These are phyloP conservation scores for Conger conger DNA, from an alignment of 2,113 vertebrate genomes.

Conservation along the genomic window DNA sequence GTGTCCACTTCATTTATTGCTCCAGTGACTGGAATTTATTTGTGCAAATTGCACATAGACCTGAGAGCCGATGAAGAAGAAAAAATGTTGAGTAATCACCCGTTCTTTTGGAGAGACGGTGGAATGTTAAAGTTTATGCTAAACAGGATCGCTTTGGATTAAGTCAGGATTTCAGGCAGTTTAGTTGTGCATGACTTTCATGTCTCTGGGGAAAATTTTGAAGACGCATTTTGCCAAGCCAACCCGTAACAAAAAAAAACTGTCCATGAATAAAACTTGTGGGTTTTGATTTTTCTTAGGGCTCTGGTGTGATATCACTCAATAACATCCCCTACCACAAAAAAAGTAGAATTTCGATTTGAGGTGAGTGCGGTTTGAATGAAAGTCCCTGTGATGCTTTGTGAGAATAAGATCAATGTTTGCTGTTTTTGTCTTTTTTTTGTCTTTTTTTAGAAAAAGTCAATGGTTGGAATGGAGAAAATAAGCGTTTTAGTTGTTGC, in stretches of 20 bases:
- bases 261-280: neutral
- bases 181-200: constrained; percentile 8
- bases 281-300: neutral
- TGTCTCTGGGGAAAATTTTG: neutral
- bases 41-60: neutral
- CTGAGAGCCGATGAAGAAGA: neutral
- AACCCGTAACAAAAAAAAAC: neutral
- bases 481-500: too few species aligned
- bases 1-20: neutral
- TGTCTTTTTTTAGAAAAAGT: too few species aligned
- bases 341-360: neutral
- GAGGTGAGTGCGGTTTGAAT: neutral
- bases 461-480: too few species aligned
- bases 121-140: constrained; percentile 3
- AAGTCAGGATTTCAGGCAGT: constrained; percentile 5
- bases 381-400: neutral
- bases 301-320: constrained; percentile 2
- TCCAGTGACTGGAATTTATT: constrained; percentile 1
- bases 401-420: too few species aligned
- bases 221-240: neutral
- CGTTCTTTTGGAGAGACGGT: neutral
- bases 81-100: neutral
- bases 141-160: constrained; percentile 21
- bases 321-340: neutral
- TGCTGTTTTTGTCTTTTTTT: too few species aligned